Conservation (phyloP, 2,797 vertebrate species). For the Trachurus trachurus region DNA sequence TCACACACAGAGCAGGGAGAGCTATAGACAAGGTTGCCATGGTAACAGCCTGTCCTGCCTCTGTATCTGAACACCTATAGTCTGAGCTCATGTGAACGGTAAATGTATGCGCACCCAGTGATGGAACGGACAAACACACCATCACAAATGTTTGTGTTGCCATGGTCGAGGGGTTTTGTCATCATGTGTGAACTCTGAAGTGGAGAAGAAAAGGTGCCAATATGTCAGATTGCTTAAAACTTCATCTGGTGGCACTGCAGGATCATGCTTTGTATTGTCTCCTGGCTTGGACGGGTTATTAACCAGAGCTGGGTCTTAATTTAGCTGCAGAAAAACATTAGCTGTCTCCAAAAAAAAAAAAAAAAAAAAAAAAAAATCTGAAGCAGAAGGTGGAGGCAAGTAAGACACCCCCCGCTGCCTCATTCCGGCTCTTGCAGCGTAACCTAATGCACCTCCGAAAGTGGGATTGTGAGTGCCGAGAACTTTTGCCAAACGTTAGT, state of each 20-base stretch:
- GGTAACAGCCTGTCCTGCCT: conserved; percentile 69
- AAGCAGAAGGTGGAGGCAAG: conserved; percentile 40
- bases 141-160: conserved; percentile 17
- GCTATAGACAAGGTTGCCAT: conserved; percentile 71
- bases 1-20: conserved; percentile 32
- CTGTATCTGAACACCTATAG: conserved; percentile 56
- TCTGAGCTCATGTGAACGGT: conserved; percentile 22
- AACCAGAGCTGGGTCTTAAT: conserved; percentile 33
- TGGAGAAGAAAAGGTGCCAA: too few relatives aligned
- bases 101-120: conserved; percentile 24
- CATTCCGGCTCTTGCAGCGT: conserved; percentile 4
- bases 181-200: not conserved
- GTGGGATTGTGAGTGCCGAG: conserved; percentile 2
- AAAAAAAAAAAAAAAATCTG: conserved; percentile 23
- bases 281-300: conserved; percentile 43
- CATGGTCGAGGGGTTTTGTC: not conserved
- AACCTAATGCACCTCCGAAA: conserved; percentile 32
- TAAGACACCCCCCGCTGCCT: conserved; percentile 44
- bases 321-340: conserved; percentile 47
- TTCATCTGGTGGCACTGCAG: not conserved
- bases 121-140: not conserved
- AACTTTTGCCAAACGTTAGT: conserved; percentile 31
- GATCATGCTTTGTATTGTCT: conserved; percentile 3
- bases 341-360: not conserved
- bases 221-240: not conserved